Evolutionary conservation across 2,888 invertebrate species (phyloP), one percentile per base, ranked within the genome.

Genomic region (Tachina grossa): DNA sequence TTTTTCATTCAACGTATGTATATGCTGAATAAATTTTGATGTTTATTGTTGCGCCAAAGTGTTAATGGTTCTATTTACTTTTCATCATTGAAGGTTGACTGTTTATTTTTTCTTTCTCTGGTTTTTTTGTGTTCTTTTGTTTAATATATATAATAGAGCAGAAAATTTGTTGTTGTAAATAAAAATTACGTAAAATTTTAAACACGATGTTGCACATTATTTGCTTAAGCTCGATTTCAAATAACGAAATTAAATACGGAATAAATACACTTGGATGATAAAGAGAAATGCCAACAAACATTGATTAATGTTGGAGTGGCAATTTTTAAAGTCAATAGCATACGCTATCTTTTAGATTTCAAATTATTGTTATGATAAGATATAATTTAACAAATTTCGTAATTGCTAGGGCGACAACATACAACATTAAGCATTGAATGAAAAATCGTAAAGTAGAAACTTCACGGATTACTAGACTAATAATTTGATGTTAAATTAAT

Each of bases 1-100:
- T 22, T 14, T 14, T 59, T 51, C 71, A 71, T 71, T 65, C 13
- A 61, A 39, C 59, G 59, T 11, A 72, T 9, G n/a, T n/a, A n/a
- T n/a, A n/a, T 22, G n/a, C 45, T 59, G 19, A 51, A 31, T 43
- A 16, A 41, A 51, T 41, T 80, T 57, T 14, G 5, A 68, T 72
- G 55, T 51, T 65, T n/a, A 59, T 77, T 77, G 53, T 75, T 76
- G 65, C 65, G 59, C 13, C 51, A 77, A 84, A 81, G 84, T 84
- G 84, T 81, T 84, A 84, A 84, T 84, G 65, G 65, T 75, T 80
- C 76, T 76, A 84, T 84, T 84, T 84, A 75, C 71, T 74, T 77
- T 83, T 59, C 71, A 61, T 45, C 39, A 81, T 31, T 65, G 72
- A 77, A 84, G 76, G 84, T 84, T 80, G 84, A 75, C 69, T 43